Evolutionary conservation across 2,888 invertebrate species (phyloP), one percentile per base, ranked within the genome.

Genomic region (Cosmopolites sordidus): DNA sequence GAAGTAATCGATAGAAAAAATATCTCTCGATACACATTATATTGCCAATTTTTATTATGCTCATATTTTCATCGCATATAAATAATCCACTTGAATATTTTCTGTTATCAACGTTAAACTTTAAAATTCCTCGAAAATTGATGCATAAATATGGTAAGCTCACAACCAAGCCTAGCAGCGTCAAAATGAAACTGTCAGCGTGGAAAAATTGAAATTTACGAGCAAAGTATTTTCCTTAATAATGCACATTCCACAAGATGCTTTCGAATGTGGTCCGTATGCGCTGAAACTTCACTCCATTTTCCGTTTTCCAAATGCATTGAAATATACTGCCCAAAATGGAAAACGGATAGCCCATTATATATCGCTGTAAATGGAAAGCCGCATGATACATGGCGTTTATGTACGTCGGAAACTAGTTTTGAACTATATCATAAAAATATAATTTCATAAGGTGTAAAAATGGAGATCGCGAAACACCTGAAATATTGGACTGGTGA

Each of bases 181-280:
- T 48, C 48, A 48, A 48, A 48, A 33, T 48, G 48, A 42, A 48
- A 48, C 48, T 48, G 48, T 42, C 48, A 48, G 33, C 42, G 16
- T 42, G 33, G 42, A 42, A 42, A 48, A 48, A 48, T 48, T 48
- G 33, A 42, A 48, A 48, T 48, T 48, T 48, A 48, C 42, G 42
- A 40, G 18, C 27, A 48, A 48, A 43, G 18, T 42, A 42, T 42
- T 48, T 42, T 33, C 48, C 42, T 42, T 48, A 48, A 48, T 33
- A 48, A 33, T 48, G 17, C 29, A 48, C 48, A 41, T 27, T 27
- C 48, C 48, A 40, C 12, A 48, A 48, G 40, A 41, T 48, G 40
- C 40, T 48, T 40, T 45, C 45, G 17, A 22, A 12, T 30, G 38
- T 38, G 38, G 38, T 38, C 22, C 14, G 37, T 37, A 37, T 6